Conservation (phyloP, 1,140 invertebrate species). For the Eriocheir sinensis region DNA sequence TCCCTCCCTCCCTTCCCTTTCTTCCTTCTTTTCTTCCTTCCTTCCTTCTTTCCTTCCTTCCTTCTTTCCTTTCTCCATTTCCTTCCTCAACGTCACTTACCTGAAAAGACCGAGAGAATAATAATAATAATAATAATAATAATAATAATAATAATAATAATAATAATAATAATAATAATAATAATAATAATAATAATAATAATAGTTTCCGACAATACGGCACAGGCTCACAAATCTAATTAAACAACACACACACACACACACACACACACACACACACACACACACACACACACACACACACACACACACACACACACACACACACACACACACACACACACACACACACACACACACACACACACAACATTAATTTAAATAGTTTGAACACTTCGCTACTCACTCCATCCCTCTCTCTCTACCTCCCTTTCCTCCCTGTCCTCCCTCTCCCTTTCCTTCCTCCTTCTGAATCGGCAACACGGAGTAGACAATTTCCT, state of each 20-base stretch:
- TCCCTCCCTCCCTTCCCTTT: too few relatives aligned
- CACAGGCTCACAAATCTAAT: background rate
- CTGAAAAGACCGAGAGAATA: too few relatives aligned
- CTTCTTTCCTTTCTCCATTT: too few relatives aligned
- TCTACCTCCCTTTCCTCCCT: background rate
- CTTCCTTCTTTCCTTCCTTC: too few relatives aligned
- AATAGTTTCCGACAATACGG: background rate
- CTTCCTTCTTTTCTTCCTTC: too few relatives aligned
- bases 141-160: constrained; percentile 16
- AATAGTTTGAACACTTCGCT: background rate
- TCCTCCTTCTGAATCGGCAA: too few relatives aligned
- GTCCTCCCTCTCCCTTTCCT: background rate
- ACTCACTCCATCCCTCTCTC: background rate
- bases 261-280: constrained; percentile 22
- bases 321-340: constrained; percentile 22
- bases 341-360: constrained; percentile 14
- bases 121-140: constrained; percentile 28
- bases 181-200: background rate
- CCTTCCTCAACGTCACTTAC: too few relatives aligned
- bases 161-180: background rate
- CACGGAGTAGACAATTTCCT: too few relatives aligned
- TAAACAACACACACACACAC: constrained; percentile 16
- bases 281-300: constrained; percentile 14
- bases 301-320: constrained; percentile 8
- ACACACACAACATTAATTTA: constrained; percentile 6